A percentile compares a stretch with the other conserved stretches of the same genome.
phyloP scores from a whole-genome alignment of 1,140 invertebrate species.

The Leptonema lineaticorne region DNA sequence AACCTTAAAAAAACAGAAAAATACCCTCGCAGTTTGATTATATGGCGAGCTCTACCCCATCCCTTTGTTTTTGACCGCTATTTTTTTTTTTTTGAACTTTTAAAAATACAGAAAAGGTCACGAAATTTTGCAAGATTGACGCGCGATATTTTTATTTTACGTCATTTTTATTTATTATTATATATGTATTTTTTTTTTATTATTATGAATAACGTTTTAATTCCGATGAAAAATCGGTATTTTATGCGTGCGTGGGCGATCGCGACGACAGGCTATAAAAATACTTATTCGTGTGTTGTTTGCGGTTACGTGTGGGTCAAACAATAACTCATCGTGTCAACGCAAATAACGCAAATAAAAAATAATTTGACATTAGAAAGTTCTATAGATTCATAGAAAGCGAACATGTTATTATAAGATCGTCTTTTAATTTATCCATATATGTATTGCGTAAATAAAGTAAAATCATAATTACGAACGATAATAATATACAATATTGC shows the following conservation, averaged over 20 bases:
- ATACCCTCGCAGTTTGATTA: slow-evolving; percentile 12
- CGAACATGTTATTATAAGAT: not conserved
- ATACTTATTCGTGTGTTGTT: not conserved
- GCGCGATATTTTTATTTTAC: not conserved
- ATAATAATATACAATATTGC: too few relatives aligned
- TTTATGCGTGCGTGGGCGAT: too few relatives aligned
- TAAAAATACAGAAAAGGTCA: slow-evolving; percentile 11
- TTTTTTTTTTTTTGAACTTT: not conserved
- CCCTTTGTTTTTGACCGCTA: not conserved
- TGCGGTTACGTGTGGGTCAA: not conserved
- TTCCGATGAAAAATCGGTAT: not conserved
- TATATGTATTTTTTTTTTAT: too few relatives aligned
- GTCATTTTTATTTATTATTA: not conserved
- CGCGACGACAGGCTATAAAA: too few relatives aligned
- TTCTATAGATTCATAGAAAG: not conserved
- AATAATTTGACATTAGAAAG: not conserved
- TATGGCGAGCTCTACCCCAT: not conserved
- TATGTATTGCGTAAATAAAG: too few relatives aligned
- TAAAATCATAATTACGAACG: too few relatives aligned
- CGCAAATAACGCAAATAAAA: not conserved
- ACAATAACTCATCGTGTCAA: not conserved
- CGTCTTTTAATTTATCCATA: too few relatives aligned
- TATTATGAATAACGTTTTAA: too few relatives aligned
- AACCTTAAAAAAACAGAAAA: not conserved
- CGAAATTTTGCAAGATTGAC: not conserved